These are phyloP conservation scores for Oscheius onirici DNA, from an alignment of 2,888 invertebrate genomes.

Conservation along the genomic window DNA sequence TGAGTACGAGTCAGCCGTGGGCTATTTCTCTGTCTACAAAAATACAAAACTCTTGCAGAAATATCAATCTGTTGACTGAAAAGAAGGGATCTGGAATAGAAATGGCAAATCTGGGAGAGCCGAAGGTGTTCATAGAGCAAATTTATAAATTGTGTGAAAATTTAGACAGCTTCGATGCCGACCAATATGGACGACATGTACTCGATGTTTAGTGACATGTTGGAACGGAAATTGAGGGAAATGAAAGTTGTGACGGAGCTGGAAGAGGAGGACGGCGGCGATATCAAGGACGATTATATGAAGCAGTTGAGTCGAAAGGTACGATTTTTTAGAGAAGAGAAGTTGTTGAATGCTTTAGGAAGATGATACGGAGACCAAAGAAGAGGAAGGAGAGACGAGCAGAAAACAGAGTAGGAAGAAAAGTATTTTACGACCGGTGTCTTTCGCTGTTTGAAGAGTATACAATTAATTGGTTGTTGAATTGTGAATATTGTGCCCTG, in stretches of 20 bases:
- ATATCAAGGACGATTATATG: conserved; percentile 57
- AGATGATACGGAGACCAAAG: neutral
- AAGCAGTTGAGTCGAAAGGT: conserved; percentile 24
- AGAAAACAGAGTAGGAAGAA: neutral
- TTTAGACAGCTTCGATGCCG: neutral
- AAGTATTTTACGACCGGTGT: neutral
- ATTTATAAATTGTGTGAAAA: neutral
- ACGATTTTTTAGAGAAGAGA: neutral
- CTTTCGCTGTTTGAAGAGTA: too few relatives aligned
- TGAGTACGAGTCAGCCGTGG: conserved; percentile 35
- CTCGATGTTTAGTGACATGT: conserved; percentile 51
- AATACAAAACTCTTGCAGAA: neutral
- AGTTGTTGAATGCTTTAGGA: neutral
- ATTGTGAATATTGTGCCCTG: too few relatives aligned
- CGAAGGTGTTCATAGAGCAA: neutral
- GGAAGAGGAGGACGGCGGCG: conserved; percentile 34
- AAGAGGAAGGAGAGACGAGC: neutral
- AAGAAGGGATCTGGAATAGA: neutral
- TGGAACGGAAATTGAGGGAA: conserved; percentile 39
- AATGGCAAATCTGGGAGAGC: neutral
- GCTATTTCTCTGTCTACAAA: neutral
- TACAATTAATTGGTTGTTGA: too few relatives aligned
- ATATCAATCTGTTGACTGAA: neutral
- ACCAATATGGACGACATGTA: conserved; percentile 62
- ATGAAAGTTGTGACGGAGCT: conserved; percentile 22